Base-by-base conservation (phyloP, 1,140 invertebrate genomes). In the Triops cancriformis region DNA sequence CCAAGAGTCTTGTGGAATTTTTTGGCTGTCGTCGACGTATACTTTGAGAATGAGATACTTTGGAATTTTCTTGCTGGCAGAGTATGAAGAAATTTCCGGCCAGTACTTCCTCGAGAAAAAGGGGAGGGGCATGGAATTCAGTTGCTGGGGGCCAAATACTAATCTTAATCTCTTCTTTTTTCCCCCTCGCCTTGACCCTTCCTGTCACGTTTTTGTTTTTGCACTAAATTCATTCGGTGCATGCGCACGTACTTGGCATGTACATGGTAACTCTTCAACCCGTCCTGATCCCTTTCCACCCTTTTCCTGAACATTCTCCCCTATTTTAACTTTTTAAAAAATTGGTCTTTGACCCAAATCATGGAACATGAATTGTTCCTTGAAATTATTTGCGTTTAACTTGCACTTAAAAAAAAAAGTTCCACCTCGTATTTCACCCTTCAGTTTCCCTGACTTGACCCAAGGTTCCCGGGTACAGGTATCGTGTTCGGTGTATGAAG, bases 401-500 rank as follows among this genome's bases (percentile, higher is more conserved):
- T 75, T 75, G 31, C 26, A 74, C 31, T n/a, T 14, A 27, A 74
- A 74, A 74, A 73, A 45, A 37, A 45, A 27, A 78, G 77, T 73
- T 23, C 72, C 77, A 7, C 79, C 79, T 72, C 72, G 77, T 23
- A 80, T 80, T 72, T 79, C 79, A 18, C 79, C 79, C 45, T 80
- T 80, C 79, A 73, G 42, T 31, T 78, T 80, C 41, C 79, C 77
- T 42, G 73, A 79, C 73, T 72, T 80, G 73, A 76, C 73, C 23
- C 73, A 78, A 37, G 43, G 74, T 28, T 73, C 85, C 26, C 82
- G 87, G 76, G 85, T 88, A 23, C 85, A 87, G 80, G 93, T 98
- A 80, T 93, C 94, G 77, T 98, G 96, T 86, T 93, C 95, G 82
- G 94, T 98, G 80, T 90, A 95, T 82, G 94, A 96, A 86, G 96